Evolutionary conservation across 2,888 invertebrate genomes (phyloP).

Genomic region (Cheilosia urbana): DNA sequence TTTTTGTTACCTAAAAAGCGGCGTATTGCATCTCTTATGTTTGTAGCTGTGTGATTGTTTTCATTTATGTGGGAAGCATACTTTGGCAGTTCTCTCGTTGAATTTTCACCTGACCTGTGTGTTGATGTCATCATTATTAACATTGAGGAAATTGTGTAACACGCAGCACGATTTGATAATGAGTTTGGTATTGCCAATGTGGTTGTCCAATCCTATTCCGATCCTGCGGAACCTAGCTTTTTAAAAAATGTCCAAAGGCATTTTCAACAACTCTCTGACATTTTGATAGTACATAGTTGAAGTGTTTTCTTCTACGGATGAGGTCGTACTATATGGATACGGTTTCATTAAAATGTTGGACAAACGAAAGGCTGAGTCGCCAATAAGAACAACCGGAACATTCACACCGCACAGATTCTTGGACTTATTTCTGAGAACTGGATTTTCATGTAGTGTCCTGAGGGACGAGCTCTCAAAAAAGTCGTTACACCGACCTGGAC

Average conservation of each 20-base stretch:
- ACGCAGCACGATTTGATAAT: conserved; percentile 49
- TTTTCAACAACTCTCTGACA: conserved; percentile 30
- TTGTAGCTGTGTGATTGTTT: background rate
- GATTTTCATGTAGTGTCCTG: conserved; percentile 3
- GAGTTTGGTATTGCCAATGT: conserved; percentile 26
- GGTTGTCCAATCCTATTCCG: conserved; percentile 49
- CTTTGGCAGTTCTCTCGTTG: background rate
- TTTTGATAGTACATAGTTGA: conserved; percentile 44
- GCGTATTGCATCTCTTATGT: background rate
- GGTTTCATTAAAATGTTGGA: conserved; percentile 28
- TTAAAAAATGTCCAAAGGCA: conserved; percentile 24
- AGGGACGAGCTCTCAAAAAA: conserved; percentile 20
- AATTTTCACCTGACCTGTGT: background rate
- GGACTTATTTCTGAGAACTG: background rate
- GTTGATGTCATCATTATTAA: conserved; percentile 29
- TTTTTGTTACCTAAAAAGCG: background rate
- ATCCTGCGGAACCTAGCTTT: conserved; percentile 51
- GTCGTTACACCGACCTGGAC: background rate
- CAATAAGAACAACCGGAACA: conserved; percentile 9
- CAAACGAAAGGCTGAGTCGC: conserved; percentile 22
- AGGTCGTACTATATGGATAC: background rate
- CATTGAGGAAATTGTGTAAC: conserved; percentile 47
- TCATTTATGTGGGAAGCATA: background rate
- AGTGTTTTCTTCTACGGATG: conserved; percentile 4
- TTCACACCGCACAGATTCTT: background rate